Evolutionary conservation across 2,113 vertebrate species (phyloP), one percentile per base, ranked within the genome.

Genomic region (Equus przewalskii): DNA sequence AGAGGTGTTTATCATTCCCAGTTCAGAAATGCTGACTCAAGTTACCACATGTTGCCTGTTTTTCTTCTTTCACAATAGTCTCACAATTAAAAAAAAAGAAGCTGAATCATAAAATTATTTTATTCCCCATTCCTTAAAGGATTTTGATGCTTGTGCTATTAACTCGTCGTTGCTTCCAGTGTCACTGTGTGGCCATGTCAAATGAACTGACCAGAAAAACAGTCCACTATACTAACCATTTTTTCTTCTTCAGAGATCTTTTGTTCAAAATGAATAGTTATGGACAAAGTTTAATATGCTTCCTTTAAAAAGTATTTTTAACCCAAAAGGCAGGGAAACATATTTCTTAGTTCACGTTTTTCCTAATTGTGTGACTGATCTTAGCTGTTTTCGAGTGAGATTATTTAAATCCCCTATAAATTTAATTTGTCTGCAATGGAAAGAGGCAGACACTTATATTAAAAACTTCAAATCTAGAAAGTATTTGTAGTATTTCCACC

Each of bases 21-120:
- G 98, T 98, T 99, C 98, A 99, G 98, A 99, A 99, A 98, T 99
- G 99, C 99, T 99, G 99, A 99, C 99, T 99, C 99, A 99, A 99
- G 99, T 99, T 99, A 98, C 99, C 99, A 99, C 98, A 98, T 99
- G 99, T 99, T 99, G 99, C 99, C 99, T 98, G 97, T 98, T 97
- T 98, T 98, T 92, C 95, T 98, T 98, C 97, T 98, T 98, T 98
- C 98, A 98, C 97, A 96, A 97, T 90, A 97, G 97, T 94, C 91
- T 94, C 92, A 95, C 98, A 98, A 98, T 98, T 98, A 98, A 26
- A 94, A 98, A 78, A 76, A 96, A 98, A 96, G 28, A 95, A 76
- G 81, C 90, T 30, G 2, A 98, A 78, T 97, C 96, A 97, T n/a
- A 97, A 93, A 97, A 95, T 73, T 93, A 97, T 92, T 97, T 92